Evolutionary conservation across 2,113 vertebrate genomes (phyloP).

Genomic region (Phainopepla nitens): DNA sequence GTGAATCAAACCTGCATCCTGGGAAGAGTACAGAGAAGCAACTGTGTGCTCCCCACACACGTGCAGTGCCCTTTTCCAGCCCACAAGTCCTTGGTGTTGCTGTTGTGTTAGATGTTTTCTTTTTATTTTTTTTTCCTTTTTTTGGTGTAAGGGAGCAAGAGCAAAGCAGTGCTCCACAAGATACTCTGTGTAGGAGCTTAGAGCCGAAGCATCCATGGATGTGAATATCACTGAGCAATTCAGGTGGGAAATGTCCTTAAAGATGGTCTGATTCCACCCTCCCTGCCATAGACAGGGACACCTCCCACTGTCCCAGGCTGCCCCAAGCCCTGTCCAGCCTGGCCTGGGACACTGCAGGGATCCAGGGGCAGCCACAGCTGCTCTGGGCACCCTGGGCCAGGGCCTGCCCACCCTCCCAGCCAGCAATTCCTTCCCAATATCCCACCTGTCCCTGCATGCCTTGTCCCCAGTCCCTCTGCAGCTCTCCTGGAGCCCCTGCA

Average conservation of each 20-base stretch:
- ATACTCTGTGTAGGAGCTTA: not conserved
- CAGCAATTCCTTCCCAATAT: not conserved
- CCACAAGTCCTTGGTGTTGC: not conserved
- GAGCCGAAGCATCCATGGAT: not conserved
- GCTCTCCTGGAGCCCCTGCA: not conserved
- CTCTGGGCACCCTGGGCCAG: not conserved
- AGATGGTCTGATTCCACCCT: not conserved
- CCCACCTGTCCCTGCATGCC: not conserved
- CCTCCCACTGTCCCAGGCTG: rapidly evolving
- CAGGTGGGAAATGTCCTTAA: not conserved
- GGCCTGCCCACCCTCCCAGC: not conserved
- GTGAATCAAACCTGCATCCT: not conserved
- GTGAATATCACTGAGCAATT: not conserved
- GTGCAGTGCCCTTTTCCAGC: not conserved
- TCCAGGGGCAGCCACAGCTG: not conserved
- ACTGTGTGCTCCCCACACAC: rapidly evolving
- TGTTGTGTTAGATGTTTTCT: not conserved
- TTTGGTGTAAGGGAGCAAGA: not conserved
- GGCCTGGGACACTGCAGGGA: not conserved
- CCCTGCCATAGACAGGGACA: not conserved
- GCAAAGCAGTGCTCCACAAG: not conserved
- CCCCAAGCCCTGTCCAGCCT: not conserved
- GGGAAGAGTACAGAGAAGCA: not conserved
- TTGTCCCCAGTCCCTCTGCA: not conserved
- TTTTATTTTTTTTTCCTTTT: too few species aligned